Base-by-base conservation (phyloP, 2,797 vertebrate genomes). In the Acridotheres tristis region DNA sequence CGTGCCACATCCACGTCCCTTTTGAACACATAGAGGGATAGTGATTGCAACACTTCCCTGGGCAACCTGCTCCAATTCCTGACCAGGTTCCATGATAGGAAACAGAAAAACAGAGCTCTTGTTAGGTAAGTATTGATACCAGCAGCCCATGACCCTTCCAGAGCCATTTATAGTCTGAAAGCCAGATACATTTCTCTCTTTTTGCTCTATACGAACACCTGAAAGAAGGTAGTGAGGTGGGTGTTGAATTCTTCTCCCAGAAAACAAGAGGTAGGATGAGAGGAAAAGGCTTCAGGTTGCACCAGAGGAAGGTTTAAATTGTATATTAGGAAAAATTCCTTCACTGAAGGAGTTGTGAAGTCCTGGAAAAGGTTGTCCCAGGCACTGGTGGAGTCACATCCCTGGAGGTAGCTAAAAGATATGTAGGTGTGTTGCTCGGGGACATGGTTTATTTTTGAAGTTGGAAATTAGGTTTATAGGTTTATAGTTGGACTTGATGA, bases 341-440 rank as follows among this genome's bases (percentile, higher is more conserved):
- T 32, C 21, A 9, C 18, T 18, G 23, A 43, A 42, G 38, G 4
- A 5, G 5, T 50, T 75, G 1, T 32, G 32, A 50, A 69, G 4
- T 7, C 19, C 23, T 71, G n/a, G 11, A 66, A 26, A 4, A 38
- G 9, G 7, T 13, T 65, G 5, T 14, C 1, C 22, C 11, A 4
- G 9, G 9, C n/a, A 42, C 8, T 21, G 10, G 6, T 34, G 7
- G 10, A 43, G 5, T 34, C 62, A 63, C 7, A 11, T 38, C 22
- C 7, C 36, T 54, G 40, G 5, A 58, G 27, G 10, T 8, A 16
- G 14, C 19, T 62, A 27, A 32, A 47, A 57, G 7, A 8, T 8
- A 2, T 13, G 10, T n/a, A 17, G 16, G 8, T 21, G 1, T 34
- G 8, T 13, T 13, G 0, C 9, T 15, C 43, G 5, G 8, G 13